Base-by-base conservation (phyloP, 2,888 invertebrate genomes). In the Lasioglossum villosulum region DNA sequence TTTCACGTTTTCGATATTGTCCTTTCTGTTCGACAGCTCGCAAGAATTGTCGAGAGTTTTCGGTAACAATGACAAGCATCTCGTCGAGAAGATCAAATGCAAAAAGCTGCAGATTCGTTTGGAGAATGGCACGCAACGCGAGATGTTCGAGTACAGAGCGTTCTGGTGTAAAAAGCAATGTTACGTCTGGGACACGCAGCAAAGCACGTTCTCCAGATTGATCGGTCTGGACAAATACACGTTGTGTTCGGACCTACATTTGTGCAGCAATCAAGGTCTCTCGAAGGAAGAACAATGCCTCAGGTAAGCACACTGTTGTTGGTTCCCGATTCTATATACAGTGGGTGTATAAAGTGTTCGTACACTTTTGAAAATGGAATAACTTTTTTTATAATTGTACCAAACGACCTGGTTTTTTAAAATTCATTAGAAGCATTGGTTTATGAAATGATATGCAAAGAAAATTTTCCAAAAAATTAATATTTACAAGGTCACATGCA, bases 221-320 rank as follows among this genome's bases (percentile, higher is more conserved):
- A 94, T 95, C 72, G 96, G 96, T 23, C 91, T 96, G 42, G 96
- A 96, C 76, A 93, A 93, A 72, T 93, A 93, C 71, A 94, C 95
- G 8, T 90, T 94, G 2, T 95, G 95, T 83, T 92, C 95, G 16
- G 93, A 95, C 86, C 94, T 96, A 19, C 95, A 95, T 89, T 90
- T 91, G 1, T 92, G 86, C 39, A 89, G 90, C 37, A 90, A 91
- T 76, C 96, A 96, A n/a, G 97, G 97, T 1, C 94, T 97, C 3
- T 96, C 96, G 16, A 95, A 96, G 80, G 96, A 96, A 72, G 96
- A 97, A 88, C 96, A 97, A 87, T 96, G 96, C 80, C 96, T 97
- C 87, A 96, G 97, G 97, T 97, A 92, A 92, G 8, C 86, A 8
- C 6, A 19, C 34, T 12, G n/a, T n/a, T n/a, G 3, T 2, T 1